Conservation (phyloP, 2,113 vertebrate species). For the Centropus bengalensis region DNA sequence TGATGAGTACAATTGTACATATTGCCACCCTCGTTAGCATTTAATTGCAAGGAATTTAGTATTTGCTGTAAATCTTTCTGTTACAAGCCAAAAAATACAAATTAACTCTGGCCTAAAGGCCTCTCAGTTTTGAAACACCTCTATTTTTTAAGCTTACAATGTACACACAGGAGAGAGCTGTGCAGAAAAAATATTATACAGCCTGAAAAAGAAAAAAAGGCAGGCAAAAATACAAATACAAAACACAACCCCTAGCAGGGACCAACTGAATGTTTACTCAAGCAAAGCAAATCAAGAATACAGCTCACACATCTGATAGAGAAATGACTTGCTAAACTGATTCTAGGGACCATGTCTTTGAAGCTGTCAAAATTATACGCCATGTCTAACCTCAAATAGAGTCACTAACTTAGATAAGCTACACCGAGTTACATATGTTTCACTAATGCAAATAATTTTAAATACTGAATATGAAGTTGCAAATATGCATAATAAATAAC, state of each 20-base stretch:
- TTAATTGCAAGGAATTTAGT: not conserved
- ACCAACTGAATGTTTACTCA: not conserved
- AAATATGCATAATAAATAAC: not conserved
- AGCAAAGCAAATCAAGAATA: not conserved
- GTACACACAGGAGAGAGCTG: not conserved
- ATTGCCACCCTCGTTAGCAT: not conserved
- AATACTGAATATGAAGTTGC: not conserved
- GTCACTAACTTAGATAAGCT: not conserved
- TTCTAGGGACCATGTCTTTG: not conserved
- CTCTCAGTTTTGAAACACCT: not conserved
- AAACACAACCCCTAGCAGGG: not conserved
- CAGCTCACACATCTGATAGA: not conserved
- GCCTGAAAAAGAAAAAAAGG: not conserved
- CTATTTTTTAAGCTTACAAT: not conserved
- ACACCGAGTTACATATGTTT: not conserved
- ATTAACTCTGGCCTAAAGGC: constrained; percentile 10
- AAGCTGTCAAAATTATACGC: not conserved
- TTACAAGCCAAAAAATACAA: constrained; percentile 21
- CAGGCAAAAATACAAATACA: not conserved
- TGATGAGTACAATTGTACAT: constrained; percentile 2
- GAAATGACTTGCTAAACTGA: not conserved
- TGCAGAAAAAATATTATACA: not conserved
- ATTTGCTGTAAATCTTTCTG: constrained; percentile 1
- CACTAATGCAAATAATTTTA: not conserved
- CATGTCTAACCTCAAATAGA: not conserved